Base-by-base conservation (phyloP, 2,113 vertebrate species). In the Tychaedon coryphoeus region DNA sequence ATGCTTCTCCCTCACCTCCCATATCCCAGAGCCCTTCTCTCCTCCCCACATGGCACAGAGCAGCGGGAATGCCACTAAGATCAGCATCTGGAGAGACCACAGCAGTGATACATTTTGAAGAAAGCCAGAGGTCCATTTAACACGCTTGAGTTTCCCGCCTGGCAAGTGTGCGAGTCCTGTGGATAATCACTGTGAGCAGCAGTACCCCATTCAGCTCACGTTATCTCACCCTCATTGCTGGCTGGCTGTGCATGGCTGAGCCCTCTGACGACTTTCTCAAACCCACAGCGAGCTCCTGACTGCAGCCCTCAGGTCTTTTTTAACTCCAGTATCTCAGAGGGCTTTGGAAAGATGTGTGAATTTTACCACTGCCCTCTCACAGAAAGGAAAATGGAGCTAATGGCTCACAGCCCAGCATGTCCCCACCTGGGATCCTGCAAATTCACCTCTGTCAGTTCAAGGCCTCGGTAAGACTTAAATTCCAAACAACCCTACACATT, bases 61-160 rank as follows among this genome's bases (percentile, higher is more conserved):
- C 3, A 79, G 80, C 0, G 1, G 53, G 77, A 94, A 83, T 33
- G 75, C 40, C 90, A 71, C 82, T 10, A 48, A 77, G 42, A 50
- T n/a, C 70, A 56, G 82, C 56, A 71, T 60, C 78, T 82, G 90
- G 67, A 91, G 64, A 74, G 43, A 64, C 64, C 67, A 38, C 73
- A 74, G 61, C 73, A n/a, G 77, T 0, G 24, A 50, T 5, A 2
- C 2, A 28, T 10, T 34, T 26, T 84, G 88, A 95, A 65, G 69
- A 73, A 93, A 86, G 57, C 69, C 94, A 96, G 92, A 92, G 57
- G 54, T 78, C 61, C 72, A 50, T 60, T 88, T 86, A 90, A 86
- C 40, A 67, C 0, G 1, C 71, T 95, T 12, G 7, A 42, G 50
- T 77, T 73, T 47, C 14, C 9, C 15, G 14, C 65, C 38, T 50